Conservation (phyloP, 53 echinoderm and acorn worm species). For the Mesocentrotus franciscanus region DNA sequence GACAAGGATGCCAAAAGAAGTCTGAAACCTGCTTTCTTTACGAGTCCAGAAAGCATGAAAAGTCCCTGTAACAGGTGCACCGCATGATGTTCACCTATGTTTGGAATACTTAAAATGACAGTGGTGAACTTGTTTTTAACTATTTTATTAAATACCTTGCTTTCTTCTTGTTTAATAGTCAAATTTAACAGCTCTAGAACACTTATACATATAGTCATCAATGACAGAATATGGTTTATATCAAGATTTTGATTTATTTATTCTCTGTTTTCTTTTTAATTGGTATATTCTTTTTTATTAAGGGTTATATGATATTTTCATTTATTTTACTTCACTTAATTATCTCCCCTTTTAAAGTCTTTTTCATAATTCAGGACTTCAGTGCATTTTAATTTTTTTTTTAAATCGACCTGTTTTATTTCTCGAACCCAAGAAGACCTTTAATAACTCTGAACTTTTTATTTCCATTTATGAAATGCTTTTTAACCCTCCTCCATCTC, state of each 20-base stretch:
- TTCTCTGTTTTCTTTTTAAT: neutral
- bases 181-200: neutral
- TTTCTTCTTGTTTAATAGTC: neutral
- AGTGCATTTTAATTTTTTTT: neutral
- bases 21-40: neutral
- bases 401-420: neutral
- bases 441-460: neutral
- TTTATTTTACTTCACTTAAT: neutral
- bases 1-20: constrained; percentile 73
- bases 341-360: neutral
- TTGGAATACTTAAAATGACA: neutral
- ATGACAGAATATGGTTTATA: neutral
- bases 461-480: neutral
- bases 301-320: neutral
- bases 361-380: neutral
- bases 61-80: neutral
- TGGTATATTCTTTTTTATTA: neutral
- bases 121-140: neutral
- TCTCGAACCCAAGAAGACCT: neutral
- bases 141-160: neutral
- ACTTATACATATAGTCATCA: neutral
- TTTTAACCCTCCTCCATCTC: neutral
- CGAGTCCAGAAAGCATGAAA: neutral
- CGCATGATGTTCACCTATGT: neutral
- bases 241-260: neutral